Evolutionary conservation across 2,113 vertebrate genomes (phyloP), one percentile per base, ranked within the genome.

Genomic region (Mus pahari): DNA sequence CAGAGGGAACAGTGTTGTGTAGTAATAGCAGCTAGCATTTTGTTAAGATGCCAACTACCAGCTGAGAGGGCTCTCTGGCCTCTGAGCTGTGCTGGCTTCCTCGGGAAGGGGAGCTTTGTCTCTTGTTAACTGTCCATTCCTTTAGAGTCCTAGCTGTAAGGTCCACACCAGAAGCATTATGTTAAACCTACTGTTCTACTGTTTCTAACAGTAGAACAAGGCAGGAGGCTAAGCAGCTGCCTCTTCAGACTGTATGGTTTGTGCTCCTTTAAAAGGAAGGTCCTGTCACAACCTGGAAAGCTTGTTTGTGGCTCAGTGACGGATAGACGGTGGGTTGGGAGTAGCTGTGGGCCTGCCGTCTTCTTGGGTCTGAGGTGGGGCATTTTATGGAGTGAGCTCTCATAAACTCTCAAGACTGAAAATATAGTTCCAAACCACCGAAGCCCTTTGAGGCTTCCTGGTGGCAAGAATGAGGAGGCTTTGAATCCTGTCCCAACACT

Each of bases 371-470:
- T 82, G 36, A 73, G 74, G 64, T 81, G 36, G 93, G 24, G 42
- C 20, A 45, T 66, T 60, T 86, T 50, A 28, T 83, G 70, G 33
- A 73, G 79, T n/a, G 16, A 66, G 77, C 1, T 58, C 78, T 78
- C 79, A 87, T 0, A 10, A 91, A 60, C 79, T 93, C 90, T 89
- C 55, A 60, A 79, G 94, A 64, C 39, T 87, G 90, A 90, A 95
- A 94, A 90, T 75, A 64, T 20, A 90, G 74, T 87, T 87, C 88
- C 81, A 91, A 93, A 86, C 96, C 79, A 42, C 74, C 42, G 74
- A 75, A 96, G 68, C 50, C 60, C n/a, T 96, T 92, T 87, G 84
- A 79, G 90, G 82, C 77, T 84, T 94, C 55, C 86, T 75, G 45
- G n/a, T 17, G 92, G 87, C 33, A 60, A 74, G 77, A 39, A 24